Evolutionary conservation across 2,113 vertebrate genomes (phyloP).

Genomic region (Antechinus flavipes): DNA sequence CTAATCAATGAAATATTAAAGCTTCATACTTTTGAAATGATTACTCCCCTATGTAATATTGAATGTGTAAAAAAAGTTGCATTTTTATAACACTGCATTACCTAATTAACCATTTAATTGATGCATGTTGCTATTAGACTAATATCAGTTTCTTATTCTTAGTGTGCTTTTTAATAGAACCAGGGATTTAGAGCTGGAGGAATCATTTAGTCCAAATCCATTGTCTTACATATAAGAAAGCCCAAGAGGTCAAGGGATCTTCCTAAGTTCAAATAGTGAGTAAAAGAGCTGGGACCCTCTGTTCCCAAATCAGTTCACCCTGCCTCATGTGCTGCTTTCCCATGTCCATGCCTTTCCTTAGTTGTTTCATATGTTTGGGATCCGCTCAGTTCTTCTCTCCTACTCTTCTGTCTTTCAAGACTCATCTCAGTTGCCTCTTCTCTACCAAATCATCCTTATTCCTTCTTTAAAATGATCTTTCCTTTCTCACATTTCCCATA

Average conservation of each 20-base stretch:
- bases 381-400: neutral
- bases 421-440: neutral
- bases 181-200: neutral
- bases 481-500: neutral
- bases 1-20: conserved; percentile 60
- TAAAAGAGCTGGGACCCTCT: neutral
- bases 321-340: neutral
- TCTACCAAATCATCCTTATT: neutral
- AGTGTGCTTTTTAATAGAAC: neutral
- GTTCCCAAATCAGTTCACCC: neutral
- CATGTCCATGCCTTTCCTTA: neutral
- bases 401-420: neutral
- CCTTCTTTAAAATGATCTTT: neutral
- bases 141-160: neutral
- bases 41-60: conserved; percentile 33
- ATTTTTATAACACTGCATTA: conserved; percentile 56
- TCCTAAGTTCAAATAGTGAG: neutral
- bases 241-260: neutral
- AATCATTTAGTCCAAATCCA: neutral
- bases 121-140: neutral
- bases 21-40: conserved; percentile 50
- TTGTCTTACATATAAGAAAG: neutral
- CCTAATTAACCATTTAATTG: conserved; percentile 54
- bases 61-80: conserved; percentile 55
- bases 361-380: neutral